These are phyloP conservation scores for Rattus rattus DNA, from an alignment of 2,113 vertebrate genomes.

Conservation along the genomic window DNA sequence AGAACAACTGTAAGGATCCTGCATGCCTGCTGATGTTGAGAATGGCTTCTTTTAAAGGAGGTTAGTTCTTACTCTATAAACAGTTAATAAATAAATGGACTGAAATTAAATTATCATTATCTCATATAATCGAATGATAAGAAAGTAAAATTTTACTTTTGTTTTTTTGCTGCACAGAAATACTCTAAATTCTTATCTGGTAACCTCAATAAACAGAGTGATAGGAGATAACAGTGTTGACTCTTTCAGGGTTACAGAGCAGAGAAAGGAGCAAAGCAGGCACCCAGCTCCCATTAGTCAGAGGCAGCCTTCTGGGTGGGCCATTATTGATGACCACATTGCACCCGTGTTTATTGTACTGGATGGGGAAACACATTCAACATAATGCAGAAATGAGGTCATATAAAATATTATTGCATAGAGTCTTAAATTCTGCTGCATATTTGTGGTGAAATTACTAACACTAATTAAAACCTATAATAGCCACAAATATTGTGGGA, in stretches of 20 bases:
- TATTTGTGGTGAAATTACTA: neutral
- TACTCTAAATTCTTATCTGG: slow-evolving; percentile 46
- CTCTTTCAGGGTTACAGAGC: neutral
- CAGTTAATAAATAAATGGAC: slow-evolving; percentile 80
- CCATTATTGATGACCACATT: neutral
- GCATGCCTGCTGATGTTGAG: slow-evolving; percentile 79
- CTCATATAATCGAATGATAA: slow-evolving; percentile 79
- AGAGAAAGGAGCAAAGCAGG: neutral
- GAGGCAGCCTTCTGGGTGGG: neutral
- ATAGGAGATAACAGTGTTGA: neutral
- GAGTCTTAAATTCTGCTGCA: neutral
- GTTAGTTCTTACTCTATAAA: slow-evolving; percentile 78
- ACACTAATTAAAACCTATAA: neutral
- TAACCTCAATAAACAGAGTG: slow-evolving; percentile 52
- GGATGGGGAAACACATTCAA: neutral
- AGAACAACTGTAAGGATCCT: slow-evolving; percentile 78
- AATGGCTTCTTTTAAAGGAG: slow-evolving; percentile 78
- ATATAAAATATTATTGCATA: neutral
- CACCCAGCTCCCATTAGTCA: neutral
- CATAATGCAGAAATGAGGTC: neutral
- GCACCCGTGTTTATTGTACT: neutral
- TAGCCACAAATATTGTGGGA: neutral
- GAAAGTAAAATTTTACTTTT: slow-evolving; percentile 69
- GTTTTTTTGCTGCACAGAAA: slow-evolving; percentile 74
- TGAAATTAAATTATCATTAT: slow-evolving; percentile 83